Percentiles rank a stretch among this genome's conserved stretches.
These are phyloP conservation scores for Graphium colonna DNA, from an alignment of 2,888 invertebrate species.

Conservation along the genomic window DNA sequence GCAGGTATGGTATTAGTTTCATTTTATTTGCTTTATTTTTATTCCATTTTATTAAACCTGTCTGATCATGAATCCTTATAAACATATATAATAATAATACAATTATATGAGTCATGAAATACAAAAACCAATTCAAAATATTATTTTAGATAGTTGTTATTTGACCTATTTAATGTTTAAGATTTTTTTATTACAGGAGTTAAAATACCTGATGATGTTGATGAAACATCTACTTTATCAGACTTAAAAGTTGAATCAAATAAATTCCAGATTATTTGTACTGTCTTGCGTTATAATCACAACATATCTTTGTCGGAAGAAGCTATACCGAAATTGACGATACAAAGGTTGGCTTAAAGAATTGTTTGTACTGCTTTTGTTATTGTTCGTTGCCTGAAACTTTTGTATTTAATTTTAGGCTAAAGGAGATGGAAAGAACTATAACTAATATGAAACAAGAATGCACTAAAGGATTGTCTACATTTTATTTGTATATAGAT, in stretches of 20 bases:
- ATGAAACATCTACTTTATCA: slow-evolving; percentile 26
- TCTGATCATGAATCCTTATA: too few relatives aligned
- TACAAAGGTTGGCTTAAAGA: slow-evolving; percentile 29
- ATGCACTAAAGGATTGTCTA: slow-evolving; percentile 38
- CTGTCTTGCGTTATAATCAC: slow-evolving; percentile 27
- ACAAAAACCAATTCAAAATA: too few relatives aligned
- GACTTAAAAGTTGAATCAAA: slow-evolving; percentile 30
- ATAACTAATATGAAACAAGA: slow-evolving; percentile 26
- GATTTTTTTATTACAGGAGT: slow-evolving; percentile 24
- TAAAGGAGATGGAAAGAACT: slow-evolving; percentile 29
- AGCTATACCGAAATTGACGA: slow-evolving; percentile 26
- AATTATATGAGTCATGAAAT: too few relatives aligned
- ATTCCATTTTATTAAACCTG: too few relatives aligned
- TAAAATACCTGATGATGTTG: slow-evolving; percentile 22
- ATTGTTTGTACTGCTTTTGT: too few relatives aligned
- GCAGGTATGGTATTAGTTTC: not conserved
- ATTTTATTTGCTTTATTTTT: too few relatives aligned
- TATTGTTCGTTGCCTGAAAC: slow-evolving; percentile 1
- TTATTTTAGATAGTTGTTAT: too few relatives aligned
- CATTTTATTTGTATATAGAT: slow-evolving; percentile 43
- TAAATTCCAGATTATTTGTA: slow-evolving; percentile 25
- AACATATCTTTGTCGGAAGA: slow-evolving; percentile 27
- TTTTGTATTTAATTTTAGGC: slow-evolving; percentile 27
- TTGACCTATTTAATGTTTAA: not conserved
- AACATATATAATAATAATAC: too few relatives aligned